Percentiles rank a stretch among this genome's conserved stretches.
These are phyloP conservation scores for Falcaria lacertinaria DNA, from an alignment of 2,888 invertebrate species.

Conservation along the genomic window DNA sequence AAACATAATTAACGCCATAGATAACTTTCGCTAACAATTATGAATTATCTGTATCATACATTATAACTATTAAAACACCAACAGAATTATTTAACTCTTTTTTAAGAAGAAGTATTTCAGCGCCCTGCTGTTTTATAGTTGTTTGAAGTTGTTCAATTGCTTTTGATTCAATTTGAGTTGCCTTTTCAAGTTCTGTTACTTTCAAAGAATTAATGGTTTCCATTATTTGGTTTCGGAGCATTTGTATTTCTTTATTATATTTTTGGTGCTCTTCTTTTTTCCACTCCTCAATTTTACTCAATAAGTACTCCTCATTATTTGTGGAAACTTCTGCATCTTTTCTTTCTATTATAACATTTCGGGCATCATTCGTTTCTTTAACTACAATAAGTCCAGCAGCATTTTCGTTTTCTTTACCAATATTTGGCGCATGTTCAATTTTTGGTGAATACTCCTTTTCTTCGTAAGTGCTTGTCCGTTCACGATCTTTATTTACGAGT, in stretches of 20 bases:
- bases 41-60: neutral
- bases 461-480: slow-evolving; percentile 9
- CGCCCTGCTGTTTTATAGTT: slow-evolving; percentile 73
- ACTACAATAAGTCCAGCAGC: neutral
- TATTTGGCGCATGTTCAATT: slow-evolving; percentile 8
- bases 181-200: slow-evolving; percentile 34
- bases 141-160: slow-evolving; percentile 59
- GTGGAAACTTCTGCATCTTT: slow-evolving; percentile 58
- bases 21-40: neutral
- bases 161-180: slow-evolving; percentile 36
- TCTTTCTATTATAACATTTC: slow-evolving; percentile 26
- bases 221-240: slow-evolving; percentile 57
- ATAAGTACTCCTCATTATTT: slow-evolving; percentile 44
- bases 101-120: slow-evolving; percentile 69
- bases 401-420: slow-evolving; percentile 13
- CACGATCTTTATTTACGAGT: slow-evolving; percentile 24
- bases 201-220: slow-evolving; percentile 56
- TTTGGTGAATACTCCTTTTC: slow-evolving; percentile 7
- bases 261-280: slow-evolving; percentile 76
- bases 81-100: slow-evolving; percentile 66
- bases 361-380: neutral
- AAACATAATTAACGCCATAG: slow-evolving; percentile 14
- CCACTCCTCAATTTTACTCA: slow-evolving; percentile 71
- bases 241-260: slow-evolving; percentile 74
- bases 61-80: slow-evolving; percentile 18